Percentiles rank a stretch among this genome's conserved stretches.
These are phyloP conservation scores for Spea hammondii DNA, from an alignment of 2,797 vertebrate species.

Conservation along the genomic window DNA sequence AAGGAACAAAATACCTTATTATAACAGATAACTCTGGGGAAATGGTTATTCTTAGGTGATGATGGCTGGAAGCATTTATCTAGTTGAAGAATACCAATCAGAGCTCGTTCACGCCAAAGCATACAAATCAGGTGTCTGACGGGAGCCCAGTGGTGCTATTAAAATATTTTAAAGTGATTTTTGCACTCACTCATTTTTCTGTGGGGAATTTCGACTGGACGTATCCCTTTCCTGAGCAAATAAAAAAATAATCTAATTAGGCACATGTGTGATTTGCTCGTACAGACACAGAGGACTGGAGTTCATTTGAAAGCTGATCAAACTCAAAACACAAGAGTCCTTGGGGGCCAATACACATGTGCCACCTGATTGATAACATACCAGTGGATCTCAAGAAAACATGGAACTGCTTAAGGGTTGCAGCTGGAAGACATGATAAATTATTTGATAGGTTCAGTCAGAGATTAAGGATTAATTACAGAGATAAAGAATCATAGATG, in stretches of 20 bases:
- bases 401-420: not conserved
- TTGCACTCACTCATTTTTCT: slow-evolving; percentile 49
- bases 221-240: slow-evolving; percentile 40
- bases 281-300: slow-evolving; percentile 24
- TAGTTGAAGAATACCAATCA: slow-evolving; percentile 48
- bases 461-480: not conserved
- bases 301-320: slow-evolving; percentile 31
- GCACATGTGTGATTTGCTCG: slow-evolving; percentile 27
- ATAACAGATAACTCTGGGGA: slow-evolving; percentile 45
- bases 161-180: slow-evolving; percentile 50
- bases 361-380: slow-evolving; percentile 9
- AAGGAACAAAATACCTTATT: slow-evolving; percentile 41
- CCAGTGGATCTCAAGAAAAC: slow-evolving; percentile 7
- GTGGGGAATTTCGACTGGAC: slow-evolving; percentile 43
- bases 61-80: slow-evolving; percentile 46
- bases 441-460: not conserved
- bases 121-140: slow-evolving; percentile 51
- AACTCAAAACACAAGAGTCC: slow-evolving; percentile 26
- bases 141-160: slow-evolving; percentile 46
- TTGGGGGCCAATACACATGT: slow-evolving; percentile 23
- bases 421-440: not conserved
- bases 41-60: slow-evolving; percentile 45
- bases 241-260: slow-evolving; percentile 41
- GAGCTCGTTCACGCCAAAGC: slow-evolving; percentile 49
- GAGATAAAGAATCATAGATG: not conserved